Evolutionary conservation across 2,797 vertebrate genomes (phyloP), one percentile per base, ranked within the genome.

Genomic region (Leptatherina wallacei): DNA sequence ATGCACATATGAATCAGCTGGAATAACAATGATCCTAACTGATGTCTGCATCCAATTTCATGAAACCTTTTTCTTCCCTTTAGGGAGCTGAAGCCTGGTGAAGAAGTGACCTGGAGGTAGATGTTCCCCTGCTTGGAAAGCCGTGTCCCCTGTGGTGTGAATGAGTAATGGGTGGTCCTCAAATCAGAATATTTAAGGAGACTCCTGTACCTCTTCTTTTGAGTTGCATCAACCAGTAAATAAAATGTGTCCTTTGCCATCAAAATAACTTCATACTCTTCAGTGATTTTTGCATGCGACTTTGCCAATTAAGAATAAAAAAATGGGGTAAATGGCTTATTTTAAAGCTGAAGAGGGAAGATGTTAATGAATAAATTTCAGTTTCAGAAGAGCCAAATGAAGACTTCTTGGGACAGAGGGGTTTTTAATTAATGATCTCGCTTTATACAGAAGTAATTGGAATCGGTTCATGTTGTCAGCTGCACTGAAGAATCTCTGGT

Each of bases 51-150:
- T 12, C 3, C 14, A 24, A 29, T 36, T 8, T 62, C 13, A 30
- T 32, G 6, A 30, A 77, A 22, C 3, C 56, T 35, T 77, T 70
- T 13, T 77, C 7, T 65, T 77, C 24, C 84, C 42, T 76, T 58
- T 77, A 99, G 97, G 87, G 97, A 98, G 65, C 85, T 99, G 91
- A 98, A 95, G 82, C 94, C 97, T 56, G 94, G 93, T 49, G 97
- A 98, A 92, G 95, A 96, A 83, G 84, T 88, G 52, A 97, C 96
- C 24, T 98, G 97, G 98, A 97, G 92, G 89, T 99, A 94, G 95
- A 92, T 9, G 3, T 4, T 6, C 44, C 61, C 32, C 59, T 38
- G 32, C 61, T 24, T 36, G 47, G 35, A 74, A 72, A 73, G 75
- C 88, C 75, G 81, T 61, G 52, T 67, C 69, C n/a, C 57, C 67